Base-by-base conservation (phyloP, 2,113 vertebrate genomes). In the Pogonocichla stellata region DNA sequence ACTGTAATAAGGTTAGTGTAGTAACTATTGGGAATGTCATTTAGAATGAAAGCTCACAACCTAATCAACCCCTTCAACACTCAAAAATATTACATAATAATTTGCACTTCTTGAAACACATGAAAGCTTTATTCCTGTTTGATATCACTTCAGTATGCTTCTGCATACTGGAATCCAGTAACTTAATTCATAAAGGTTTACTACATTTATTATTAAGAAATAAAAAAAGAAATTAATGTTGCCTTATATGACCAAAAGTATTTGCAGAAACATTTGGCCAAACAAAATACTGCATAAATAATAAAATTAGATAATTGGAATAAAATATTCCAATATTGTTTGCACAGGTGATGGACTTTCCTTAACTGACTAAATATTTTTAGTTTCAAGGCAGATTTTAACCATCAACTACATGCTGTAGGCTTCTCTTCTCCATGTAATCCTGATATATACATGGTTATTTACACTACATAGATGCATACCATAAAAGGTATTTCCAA, bases 101-200 rank as follows among this genome's bases (percentile, higher is more conserved):
- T 51, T 88, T 90, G 18, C 57, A 56, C 20, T 72, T 85, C 65
- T 62, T 87, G 14, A 88, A 95, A 72, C 48, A 73, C 74, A 61
- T 2, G 1, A 83, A 83, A 66, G 2, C 17, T 24, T 73, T 78
- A 73, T 61, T 91, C 31, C 9, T 65, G 20, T 31, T 81, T 58
- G 18, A 9, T 66, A 80, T 25, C 31, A 70, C 12, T 66, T 73
- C 31, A 53, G 12, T 23, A 84, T 70, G 19, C 19, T 51, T 53
- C 60, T 43, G 9, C 34, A 50, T 34, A 42, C 10, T 18, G 26
- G 69, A 85, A 81, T 50, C 11, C 24, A 67, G 5, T 16, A 79
- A 79, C 43, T 47, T 38, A 56, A 72, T 61, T 67, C 5, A 48
- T 18, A 60, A 58, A 50, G 4, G 29, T 40, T 85, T 79, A 56